Percentiles rank a stretch among this genome's conserved stretches.
These are phyloP conservation scores for Hetaerina americana DNA, from an alignment of 1,140 invertebrate genomes.

Conservation along the genomic window DNA sequence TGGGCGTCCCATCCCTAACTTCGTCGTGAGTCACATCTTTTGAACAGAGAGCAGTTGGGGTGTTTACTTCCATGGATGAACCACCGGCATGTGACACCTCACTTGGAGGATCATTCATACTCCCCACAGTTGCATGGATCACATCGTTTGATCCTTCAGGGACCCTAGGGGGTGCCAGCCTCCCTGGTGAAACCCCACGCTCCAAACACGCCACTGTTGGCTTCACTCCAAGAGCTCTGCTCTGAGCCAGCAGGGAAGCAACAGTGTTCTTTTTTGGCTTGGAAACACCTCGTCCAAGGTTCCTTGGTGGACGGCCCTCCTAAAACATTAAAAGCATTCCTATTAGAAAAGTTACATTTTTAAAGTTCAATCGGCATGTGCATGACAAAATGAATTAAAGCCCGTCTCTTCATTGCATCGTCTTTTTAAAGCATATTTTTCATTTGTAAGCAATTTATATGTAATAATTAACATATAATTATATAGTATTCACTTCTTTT, in stretches of 20 bases:
- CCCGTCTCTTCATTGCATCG: no score
- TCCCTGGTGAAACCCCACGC: background rate
- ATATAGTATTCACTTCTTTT: no score
- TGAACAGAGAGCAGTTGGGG: background rate
- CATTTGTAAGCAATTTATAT: no score
- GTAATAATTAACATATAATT: no score
- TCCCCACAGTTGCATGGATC: background rate
- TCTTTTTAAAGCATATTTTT: no score
- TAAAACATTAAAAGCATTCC: conserved; percentile 28
- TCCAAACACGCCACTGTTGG: conserved; percentile 26
- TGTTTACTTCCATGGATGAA: background rate
- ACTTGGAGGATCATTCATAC: no score
- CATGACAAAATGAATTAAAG: no score
- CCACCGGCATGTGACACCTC: background rate
- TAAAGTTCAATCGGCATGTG: no score
- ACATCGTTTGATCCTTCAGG: background rate
- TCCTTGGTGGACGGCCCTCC: conserved; percentile 63
- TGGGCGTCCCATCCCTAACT: background rate
- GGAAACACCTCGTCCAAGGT: conserved; percentile 68
- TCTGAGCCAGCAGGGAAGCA: conserved; percentile 70
- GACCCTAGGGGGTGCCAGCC: background rate
- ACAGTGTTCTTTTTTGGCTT: conserved; percentile 87
- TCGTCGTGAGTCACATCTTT: background rate
- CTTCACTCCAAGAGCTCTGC: conserved; percentile 58
- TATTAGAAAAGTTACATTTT: no score